Percentiles rank a stretch among this genome's conserved stretches.
phyloP scores from a whole-genome alignment of 2,888 invertebrate genomes.

The Cetonia aurata region DNA sequence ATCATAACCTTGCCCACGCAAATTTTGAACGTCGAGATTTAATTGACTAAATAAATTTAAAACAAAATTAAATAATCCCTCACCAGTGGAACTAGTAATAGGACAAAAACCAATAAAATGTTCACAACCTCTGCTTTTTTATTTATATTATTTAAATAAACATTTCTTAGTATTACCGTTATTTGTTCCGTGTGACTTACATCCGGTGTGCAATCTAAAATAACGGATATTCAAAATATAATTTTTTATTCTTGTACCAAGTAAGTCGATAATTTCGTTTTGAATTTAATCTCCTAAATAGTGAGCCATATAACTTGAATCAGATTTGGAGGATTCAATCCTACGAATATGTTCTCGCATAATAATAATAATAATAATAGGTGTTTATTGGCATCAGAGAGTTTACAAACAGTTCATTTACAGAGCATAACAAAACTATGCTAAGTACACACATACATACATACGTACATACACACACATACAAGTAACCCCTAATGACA shows the following conservation, averaged over 20 bases:
- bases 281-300: slow-evolving; percentile 47
- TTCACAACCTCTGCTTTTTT: slow-evolving; percentile 5
- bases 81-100: slow-evolving; percentile 6
- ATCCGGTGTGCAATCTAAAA: slow-evolving; percentile 26
- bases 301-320: slow-evolving; percentile 36
- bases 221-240: slow-evolving; percentile 36
- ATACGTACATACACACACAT: too few relatives aligned
- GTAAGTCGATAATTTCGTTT: slow-evolving; percentile 46
- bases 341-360: slow-evolving; percentile 22
- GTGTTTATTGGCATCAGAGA: too few relatives aligned
- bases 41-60: slow-evolving; percentile 27
- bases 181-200: slow-evolving; percentile 35
- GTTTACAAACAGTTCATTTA: too few relatives aligned
- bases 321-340: slow-evolving; percentile 13
- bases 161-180: slow-evolving; percentile 25
- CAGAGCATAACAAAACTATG: too few relatives aligned
- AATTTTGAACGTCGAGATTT: slow-evolving; percentile 47
- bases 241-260: slow-evolving; percentile 40
- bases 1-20: slow-evolving; percentile 54
- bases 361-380: too few relatives aligned
- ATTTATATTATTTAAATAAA: slow-evolving; percentile 18
- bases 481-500: too few relatives aligned
- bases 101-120: not conserved
- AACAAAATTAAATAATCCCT: not conserved
- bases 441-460: too few relatives aligned